Percentiles rank a stretch among this genome's conserved stretches.
phyloP scores from a whole-genome alignment of 2,797 vertebrate genomes.

The Poeciliopsis infans region DNA sequence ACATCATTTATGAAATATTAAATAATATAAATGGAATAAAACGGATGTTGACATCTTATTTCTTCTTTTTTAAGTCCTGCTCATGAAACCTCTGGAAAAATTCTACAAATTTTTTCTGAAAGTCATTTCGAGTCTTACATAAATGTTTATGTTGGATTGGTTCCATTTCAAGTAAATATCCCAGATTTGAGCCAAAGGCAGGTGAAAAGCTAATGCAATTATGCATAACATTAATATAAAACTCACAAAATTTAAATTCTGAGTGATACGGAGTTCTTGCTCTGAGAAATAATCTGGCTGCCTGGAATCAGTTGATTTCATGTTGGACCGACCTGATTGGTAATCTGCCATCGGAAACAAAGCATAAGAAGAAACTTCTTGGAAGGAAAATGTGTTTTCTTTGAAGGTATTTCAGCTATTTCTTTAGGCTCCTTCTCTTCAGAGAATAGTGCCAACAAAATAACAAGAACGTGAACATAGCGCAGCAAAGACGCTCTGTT shows the following conservation, averaged over 20 bases:
- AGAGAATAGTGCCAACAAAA: not conserved
- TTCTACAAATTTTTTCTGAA: slow-evolving; percentile 53
- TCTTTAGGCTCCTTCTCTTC: not conserved
- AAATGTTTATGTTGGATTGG: slow-evolving; percentile 11
- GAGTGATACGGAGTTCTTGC: not conserved
- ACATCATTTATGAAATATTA: slow-evolving; percentile 61
- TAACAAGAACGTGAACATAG: not conserved
- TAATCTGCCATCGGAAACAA: not conserved
- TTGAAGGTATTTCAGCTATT: not conserved
- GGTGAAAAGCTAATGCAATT: slow-evolving; percentile 35
- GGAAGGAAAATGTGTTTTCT: not conserved
- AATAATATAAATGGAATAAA: slow-evolving; percentile 59
- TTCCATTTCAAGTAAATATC: slow-evolving; percentile 54
- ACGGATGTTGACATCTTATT: slow-evolving; percentile 38
- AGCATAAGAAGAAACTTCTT: not conserved
- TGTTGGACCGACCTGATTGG: not conserved
- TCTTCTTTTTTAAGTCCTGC: slow-evolving; percentile 16
- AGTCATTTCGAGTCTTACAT: slow-evolving; percentile 55
- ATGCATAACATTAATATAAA: slow-evolving; percentile 34
- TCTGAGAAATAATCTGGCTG: not conserved
- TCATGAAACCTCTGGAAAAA: slow-evolving; percentile 22
- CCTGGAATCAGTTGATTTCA: not conserved
- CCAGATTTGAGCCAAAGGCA: slow-evolving; percentile 34
- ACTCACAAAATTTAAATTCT: not conserved
- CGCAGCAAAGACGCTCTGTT: not conserved